These are phyloP conservation scores for Rugalucina vietnamica DNA, from an alignment of 2,888 invertebrate genomes.

Conservation along the genomic window DNA sequence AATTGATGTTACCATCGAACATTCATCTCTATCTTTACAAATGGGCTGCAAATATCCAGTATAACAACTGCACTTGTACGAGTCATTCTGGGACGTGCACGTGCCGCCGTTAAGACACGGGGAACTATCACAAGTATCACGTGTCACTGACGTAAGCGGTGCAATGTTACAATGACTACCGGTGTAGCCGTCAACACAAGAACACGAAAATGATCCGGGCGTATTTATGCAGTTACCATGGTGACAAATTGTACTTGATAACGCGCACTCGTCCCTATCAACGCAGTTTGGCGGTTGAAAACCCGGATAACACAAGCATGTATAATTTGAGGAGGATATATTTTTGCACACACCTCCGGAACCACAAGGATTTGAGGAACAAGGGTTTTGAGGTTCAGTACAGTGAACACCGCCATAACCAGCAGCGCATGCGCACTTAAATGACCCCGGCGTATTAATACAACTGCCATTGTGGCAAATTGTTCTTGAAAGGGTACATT, in stretches of 20 bases:
- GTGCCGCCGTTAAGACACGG: not conserved
- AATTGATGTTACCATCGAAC: not conserved
- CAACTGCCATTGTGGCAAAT: conserved; percentile 33
- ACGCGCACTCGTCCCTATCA: not conserved
- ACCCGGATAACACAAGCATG: not conserved
- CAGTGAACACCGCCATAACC: conserved; percentile 35
- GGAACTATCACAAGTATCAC: not conserved
- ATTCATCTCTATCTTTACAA: not conserved
- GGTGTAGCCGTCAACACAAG: not conserved
- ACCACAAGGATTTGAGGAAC: not conserved
- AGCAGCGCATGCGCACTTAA: conserved; percentile 17
- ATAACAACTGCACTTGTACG: not conserved
- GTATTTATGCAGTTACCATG: conserved; percentile 7
- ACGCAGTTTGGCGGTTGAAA: not conserved
- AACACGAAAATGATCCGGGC: conserved; percentile 9
- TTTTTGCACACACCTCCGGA: not conserved
- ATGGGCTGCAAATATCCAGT: not conserved
- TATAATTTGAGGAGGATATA: not conserved
- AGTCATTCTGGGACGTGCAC: not conserved
- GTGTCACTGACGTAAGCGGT: not conserved
- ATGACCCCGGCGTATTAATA: conserved; percentile 38
- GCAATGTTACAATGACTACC: not conserved
- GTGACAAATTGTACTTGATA: not conserved
- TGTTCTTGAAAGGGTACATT: conserved; percentile 6
- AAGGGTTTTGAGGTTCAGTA: not conserved